Conservation (phyloP, 1,140 invertebrate species). For the Ceratina australensis region DNA sequence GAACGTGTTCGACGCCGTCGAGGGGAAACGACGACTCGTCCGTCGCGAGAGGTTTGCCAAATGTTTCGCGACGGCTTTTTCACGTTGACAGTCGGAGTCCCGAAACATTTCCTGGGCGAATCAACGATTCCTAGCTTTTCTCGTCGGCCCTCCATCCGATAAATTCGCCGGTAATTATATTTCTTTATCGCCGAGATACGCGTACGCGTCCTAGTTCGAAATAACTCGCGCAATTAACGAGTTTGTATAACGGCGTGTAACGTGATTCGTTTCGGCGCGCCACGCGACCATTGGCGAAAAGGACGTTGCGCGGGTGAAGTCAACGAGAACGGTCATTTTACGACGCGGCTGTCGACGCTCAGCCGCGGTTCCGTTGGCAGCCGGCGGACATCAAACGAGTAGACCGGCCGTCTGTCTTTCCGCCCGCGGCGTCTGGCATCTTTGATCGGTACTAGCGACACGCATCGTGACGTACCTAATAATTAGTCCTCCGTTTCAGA, state of each 20-base stretch:
- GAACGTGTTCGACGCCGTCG: slow-evolving; percentile 12
- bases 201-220: no score
- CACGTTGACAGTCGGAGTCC: not conserved
- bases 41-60: not conserved
- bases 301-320: not conserved
- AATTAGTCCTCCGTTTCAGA: slow-evolving; percentile 5
- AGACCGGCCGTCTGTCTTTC: not conserved
- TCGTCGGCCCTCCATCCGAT: not conserved
- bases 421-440: slow-evolving; percentile 13
- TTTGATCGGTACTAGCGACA: slow-evolving; percentile 20
- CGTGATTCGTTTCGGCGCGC: slow-evolving; percentile 33
- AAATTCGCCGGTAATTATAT: no score
- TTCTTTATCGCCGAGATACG: no score
- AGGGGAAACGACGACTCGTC: not conserved
- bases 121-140: not conserved
- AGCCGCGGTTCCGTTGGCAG: slow-evolving; percentile 29
- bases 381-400: slow-evolving; percentile 30
- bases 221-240: not conserved
- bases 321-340: slow-evolving; percentile 18
- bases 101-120: not conserved
- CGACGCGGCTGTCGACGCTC: slow-evolving; percentile 15
- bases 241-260: not conserved
- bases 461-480: slow-evolving; percentile 18
- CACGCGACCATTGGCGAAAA: not conserved
- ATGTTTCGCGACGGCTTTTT: slow-evolving; percentile 5